Percentiles rank a stretch among this genome's conserved stretches.
Evolutionary conservation across 2,888 invertebrate species (phyloP).

Genomic region (Acanthosepion lycidas): DNA sequence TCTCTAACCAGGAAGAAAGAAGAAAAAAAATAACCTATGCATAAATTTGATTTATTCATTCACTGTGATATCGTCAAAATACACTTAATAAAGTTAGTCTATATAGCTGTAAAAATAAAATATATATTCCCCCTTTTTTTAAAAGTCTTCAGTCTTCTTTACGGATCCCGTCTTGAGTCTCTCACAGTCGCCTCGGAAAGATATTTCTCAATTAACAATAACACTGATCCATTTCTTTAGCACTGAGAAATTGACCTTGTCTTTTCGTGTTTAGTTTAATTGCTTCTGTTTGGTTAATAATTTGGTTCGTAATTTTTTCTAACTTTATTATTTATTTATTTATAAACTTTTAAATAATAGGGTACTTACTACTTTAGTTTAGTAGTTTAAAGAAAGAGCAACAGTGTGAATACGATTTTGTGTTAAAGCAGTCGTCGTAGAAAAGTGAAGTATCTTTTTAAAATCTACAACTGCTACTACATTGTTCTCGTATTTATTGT

Average conservation of each 20-base stretch:
- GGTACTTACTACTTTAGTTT: neutral
- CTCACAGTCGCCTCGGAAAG: too few species aligned
- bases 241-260: neutral
- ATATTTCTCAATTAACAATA: neutral
- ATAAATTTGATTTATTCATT: neutral
- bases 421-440: too few species aligned
- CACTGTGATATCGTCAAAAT: neutral
- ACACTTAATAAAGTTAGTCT: neutral
- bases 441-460: neutral
- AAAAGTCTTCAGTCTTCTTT: neutral
- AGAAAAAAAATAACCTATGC: neutral
- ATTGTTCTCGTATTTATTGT: neutral
- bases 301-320: neutral
- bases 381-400: neutral
- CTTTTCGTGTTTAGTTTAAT: neutral
- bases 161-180: neutral
- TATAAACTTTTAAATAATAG: constrained; percentile 4
- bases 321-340: neutral
- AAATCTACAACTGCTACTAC: neutral
- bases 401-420: neutral
- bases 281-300: neutral
- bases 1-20: neutral
- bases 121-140: neutral
- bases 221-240: neutral
- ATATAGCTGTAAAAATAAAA: too few species aligned